Evolutionary conservation across 1,140 invertebrate genomes (phyloP), one percentile per base, ranked within the genome.

Genomic region (Pseudoatta argentina): DNA sequence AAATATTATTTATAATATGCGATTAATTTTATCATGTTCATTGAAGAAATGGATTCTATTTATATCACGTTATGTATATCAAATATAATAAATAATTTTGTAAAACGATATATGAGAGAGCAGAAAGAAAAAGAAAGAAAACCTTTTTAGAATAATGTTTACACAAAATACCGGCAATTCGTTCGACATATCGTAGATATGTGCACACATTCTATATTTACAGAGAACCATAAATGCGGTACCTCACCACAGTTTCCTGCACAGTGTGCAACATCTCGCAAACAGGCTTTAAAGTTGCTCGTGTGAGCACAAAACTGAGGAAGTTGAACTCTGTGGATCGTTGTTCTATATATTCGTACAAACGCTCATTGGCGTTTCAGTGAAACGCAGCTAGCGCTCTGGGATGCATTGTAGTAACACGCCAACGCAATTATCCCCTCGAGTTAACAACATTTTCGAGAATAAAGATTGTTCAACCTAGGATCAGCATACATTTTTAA

Each of bases 321-420:
- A n/a, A 44, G 27, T 85, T 59, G 44, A 69, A 69, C 27, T 27
- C 73, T 24, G 51, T 59, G 53, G 57, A 79, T 71, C 78, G 78
- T 64, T 71, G 90, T 86, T 75, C 88, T 78, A 89, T 71, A 85
- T 89, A 85, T 81, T 71, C 79, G 59, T 75, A 87, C 48, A 81
- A 85, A 67, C 73, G 39, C 44, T 64, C 73, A 69, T 79, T 64
- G 72, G 48, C 53, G 73, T 24, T 34, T 48, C 66, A n/a, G 86
- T 24, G 63, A 66, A 73, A 83, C 34, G 59, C 39, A 51, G 71
- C 34, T 66, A 72, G 66, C 72, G 53, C 44, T 64, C 73, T 73
- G 57, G 67, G 57, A 57, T 76, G 44, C 64, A 57, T 73, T 59
- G 63, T 63, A 51, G 14, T 75, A 59, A 66, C 79, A 87, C 51